Conservation (phyloP, 2,113 vertebrate species). For the Geococcyx californianus region DNA sequence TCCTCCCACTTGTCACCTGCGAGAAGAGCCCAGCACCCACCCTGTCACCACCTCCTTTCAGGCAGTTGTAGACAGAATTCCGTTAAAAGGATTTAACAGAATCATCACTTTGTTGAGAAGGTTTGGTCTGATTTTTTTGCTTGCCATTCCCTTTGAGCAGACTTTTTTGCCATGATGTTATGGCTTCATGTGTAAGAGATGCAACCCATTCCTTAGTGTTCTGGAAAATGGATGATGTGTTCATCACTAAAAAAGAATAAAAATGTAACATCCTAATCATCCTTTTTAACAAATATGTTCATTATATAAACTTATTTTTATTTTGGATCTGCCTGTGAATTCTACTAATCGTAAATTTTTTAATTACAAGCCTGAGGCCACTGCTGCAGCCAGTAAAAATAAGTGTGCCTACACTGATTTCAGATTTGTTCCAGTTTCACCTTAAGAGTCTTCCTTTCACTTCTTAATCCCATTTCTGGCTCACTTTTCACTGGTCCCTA, state of each 20-base stretch:
- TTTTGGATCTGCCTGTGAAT: neutral
- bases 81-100: rapidly evolving
- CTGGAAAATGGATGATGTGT: neutral
- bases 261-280: neutral
- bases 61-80: no score
- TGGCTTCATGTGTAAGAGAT: neutral
- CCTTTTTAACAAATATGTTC: neutral
- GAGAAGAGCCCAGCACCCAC: no score
- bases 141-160: neutral
- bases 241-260: neutral
- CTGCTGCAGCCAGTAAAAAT: neutral
- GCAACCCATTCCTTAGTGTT: neutral
- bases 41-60: no score
- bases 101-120: neutral
- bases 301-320: neutral
- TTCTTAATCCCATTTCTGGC: neutral
- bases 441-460: neutral
- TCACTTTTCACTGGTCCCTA: neutral
- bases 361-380: neutral
- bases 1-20: no score
- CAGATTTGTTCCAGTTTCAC: neutral
- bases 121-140: neutral
- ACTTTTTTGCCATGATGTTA: neutral
- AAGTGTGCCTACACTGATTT: neutral
- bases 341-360: neutral